Evolutionary conservation across 2,113 vertebrate genomes (phyloP).

Genomic region (Anguilla japonica): DNA sequence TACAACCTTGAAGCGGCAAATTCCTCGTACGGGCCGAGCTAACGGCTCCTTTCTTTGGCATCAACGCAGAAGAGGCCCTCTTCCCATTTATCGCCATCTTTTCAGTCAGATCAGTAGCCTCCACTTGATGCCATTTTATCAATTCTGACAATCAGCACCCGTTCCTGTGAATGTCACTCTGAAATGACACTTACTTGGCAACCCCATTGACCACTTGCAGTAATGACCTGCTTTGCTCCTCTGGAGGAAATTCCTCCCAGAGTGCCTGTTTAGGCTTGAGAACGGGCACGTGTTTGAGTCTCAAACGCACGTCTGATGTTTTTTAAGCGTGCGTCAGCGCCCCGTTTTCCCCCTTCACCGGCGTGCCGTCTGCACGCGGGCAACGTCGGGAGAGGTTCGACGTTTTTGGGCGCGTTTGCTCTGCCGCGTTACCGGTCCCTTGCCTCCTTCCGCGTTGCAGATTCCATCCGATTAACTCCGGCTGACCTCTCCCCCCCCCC

Average conservation of each 20-base stretch:
- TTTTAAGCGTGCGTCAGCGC: background rate
- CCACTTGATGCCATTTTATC: background rate
- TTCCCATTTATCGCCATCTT: background rate
- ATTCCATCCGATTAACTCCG: background rate
- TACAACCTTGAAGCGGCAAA: constrained; percentile 34
- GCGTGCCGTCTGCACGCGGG: background rate
- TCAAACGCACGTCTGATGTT: background rate
- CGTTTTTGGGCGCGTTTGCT: background rate
- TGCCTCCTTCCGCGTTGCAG: background rate
- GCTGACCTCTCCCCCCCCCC: background rate
- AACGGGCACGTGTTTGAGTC: background rate
- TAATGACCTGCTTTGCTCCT: background rate
- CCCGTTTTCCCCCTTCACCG: background rate
- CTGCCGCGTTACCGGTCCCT: background rate
- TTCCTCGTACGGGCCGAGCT: constrained; percentile 16
- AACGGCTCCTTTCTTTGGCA: constrained; percentile 31
- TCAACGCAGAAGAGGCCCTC: constrained; percentile 22
- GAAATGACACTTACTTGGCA: background rate
- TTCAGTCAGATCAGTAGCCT: background rate
- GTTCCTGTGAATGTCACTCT: background rate
- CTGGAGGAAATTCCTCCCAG: background rate
- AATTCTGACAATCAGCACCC: background rate
- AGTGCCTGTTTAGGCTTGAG: background rate
- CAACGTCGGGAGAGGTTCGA: background rate
- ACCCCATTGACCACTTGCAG: background rate